Evolutionary conservation across 1,140 invertebrate species (phyloP), one percentile per base, ranked within the genome.

Genomic region (Hetaerina americana): DNA sequence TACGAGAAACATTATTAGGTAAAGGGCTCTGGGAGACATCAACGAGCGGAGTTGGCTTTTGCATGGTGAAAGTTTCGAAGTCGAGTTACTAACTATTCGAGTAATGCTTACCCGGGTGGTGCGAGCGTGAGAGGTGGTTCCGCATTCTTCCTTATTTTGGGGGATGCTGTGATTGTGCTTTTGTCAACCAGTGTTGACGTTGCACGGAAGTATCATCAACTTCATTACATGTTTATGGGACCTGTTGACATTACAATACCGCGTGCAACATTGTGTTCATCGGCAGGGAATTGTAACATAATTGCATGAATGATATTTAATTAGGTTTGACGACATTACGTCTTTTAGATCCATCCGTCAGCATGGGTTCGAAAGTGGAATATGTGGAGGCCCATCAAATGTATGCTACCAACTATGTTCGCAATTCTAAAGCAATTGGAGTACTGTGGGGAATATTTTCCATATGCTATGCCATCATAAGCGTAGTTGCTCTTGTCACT

Each of bases 361-460:
- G n/a, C 78, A 94, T 94, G 91, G 91, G 91, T 75, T 92, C 91
- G 22, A 94, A 94, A 85, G 91, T 94, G 75, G 92, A 94, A 80
- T 95, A 94, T 81, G 90, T 94, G 69, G 92, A 94, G 78, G 92
- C 91, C 69, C 89, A 89, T 70, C 92, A 95, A 81, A 87, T 94
- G 79, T 93, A 95, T 81, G 92, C 92, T 69, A 92, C 92, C 25
- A 96, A 93, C 81, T 98, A 97, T 81, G 91, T 96, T 66, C 87
- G 95, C 77, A 97, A 98, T 86, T 95, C 93, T 67, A 94, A 96
- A 84, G 95, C 96, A 49, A 95, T 98, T 71, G 95, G 94, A 57
- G 94, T 98, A 22, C 84, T 98, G 66, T 98, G 97, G 97, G 95
- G 91, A 25, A 93, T 98, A 75, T 97, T 98, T 80, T 92, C 93